Percentiles rank a stretch among this genome's conserved stretches.
These are phyloP conservation scores for Temnopleurus reevesii DNA, from an alignment of 53 echinoderm and acorn worm genomes.

Conservation along the genomic window DNA sequence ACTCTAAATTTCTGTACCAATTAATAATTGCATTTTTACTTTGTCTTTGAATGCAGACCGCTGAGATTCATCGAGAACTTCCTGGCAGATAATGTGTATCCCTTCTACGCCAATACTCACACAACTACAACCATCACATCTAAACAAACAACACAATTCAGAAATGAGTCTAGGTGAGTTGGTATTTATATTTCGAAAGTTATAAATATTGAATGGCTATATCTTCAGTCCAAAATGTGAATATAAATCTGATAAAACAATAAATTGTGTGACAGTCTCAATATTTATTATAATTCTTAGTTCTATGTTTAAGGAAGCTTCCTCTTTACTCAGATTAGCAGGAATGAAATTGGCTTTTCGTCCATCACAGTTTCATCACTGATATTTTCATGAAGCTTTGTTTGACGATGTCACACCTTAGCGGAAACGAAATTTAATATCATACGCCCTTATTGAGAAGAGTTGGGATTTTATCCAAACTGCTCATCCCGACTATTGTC, in stretches of 20 bases:
- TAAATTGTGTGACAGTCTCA: too few species aligned
- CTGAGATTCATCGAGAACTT: constrained; percentile 94
- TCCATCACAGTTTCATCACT: too few species aligned
- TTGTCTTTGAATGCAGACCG: constrained; percentile 63
- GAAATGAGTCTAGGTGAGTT: constrained; percentile 86
- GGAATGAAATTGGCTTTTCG: too few species aligned
- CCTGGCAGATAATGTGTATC: constrained; percentile 78
- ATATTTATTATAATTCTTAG: too few species aligned
- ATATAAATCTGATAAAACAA: too few species aligned
- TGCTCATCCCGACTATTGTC: too few species aligned
- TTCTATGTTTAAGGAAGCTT: too few species aligned
- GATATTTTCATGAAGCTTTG: too few species aligned
- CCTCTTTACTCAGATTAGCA: too few species aligned
- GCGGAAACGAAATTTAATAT: neutral
- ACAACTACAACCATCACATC: constrained; percentile 90
- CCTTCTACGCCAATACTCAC: constrained; percentile 95
- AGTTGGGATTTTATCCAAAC: neutral
- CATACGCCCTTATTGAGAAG: neutral
- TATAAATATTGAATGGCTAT: too few species aligned
- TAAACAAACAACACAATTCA: constrained; percentile 81
- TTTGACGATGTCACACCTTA: neutral
- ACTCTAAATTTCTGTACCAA: neutral
- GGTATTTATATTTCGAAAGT: too few species aligned
- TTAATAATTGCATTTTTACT: neutral
- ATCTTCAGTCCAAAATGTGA: too few species aligned